Evolutionary conservation across 2,797 vertebrate genomes (phyloP), one percentile per base, ranked within the genome.

Genomic region (Enteromius trimaculatus): DNA sequence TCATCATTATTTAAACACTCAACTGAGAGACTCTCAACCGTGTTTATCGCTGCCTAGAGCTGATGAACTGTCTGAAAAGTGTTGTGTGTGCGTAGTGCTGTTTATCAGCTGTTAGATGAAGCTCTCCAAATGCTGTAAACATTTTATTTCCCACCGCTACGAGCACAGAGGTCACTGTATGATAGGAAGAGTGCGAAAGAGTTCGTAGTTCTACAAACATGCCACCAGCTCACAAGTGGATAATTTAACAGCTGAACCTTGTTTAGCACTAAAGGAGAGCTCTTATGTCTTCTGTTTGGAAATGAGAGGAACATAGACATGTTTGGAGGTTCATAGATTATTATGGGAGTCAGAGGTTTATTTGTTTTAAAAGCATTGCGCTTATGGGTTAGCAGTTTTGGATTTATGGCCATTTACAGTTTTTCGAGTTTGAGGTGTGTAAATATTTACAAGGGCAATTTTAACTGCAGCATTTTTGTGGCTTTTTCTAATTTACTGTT

Each of bases 211-310:
- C 42, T 68, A 83, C 75, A 77, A 83, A 78, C 75, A 70, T 23
- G 37, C 81, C 53, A 70, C 65, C 81, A 31, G 65, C 39, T 68
- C 75, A 83, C 49, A 83, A 83, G 81, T 82, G 72, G 81, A 82
- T 82, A n/a, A 83, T 83, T 78, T 77, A 78, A 44, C 81, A 83
- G 81, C 74, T 77, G 75, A 78, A 70, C 39, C 74, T 53, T 70
- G 75, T 70, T 70, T 53, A 60, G 55, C 29, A 31, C 39, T 44
- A 42, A 44, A 65, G 26, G 42, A 65, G 49, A 71, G 77, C 68
- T 76, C 64, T 79, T 79, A 80, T 70, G 79, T 70, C 23, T 83
- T 69, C 81, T 70, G 26, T 77, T 77, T 82, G 37, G 72, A 69
- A 77, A 82, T 14, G 7, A 37, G 44, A n/a, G 74, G 47, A 80